Evolutionary conservation across 2,888 invertebrate species (phyloP), one percentile per base, ranked within the genome.

Genomic region (Noctuana brunneofusca): DNA sequence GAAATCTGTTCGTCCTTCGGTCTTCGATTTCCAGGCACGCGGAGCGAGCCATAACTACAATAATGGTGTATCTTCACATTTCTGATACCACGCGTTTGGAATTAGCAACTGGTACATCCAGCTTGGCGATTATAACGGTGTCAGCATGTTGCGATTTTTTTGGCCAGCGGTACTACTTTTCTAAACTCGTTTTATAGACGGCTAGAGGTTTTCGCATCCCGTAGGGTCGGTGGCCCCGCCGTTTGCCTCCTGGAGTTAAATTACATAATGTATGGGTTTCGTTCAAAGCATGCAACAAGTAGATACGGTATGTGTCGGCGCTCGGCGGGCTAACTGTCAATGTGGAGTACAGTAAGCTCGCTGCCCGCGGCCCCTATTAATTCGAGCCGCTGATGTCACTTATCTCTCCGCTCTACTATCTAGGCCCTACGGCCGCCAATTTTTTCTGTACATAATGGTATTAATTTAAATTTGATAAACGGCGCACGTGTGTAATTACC

Each of bases 121-220:
- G 87, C 88, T 87, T 89, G 92, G 91, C 92, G 89, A 89, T 87
- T 89, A 89, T 92, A 92, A 92, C 92, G 92, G 92, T 92, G 92
- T 90, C 92, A 91, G 89, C 92, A 91, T 92, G 91, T 92, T 90
- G 92, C 90, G 90, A 92, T 92, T 92, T 92, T 92, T 91, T 92
- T 92, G 92, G 92, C 85, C 86, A 90, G 91, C 89, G 92, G 90
- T 89, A 89, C 92, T 90, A 89, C 92, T 90, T 92, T 89, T 89
- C 88, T 90, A 92, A 92, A 92, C 92, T 90, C 89, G 92, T 92
- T 92, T 74, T 90, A 86, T 89, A 89, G 89, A 89, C 89, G 86
- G 86, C 89, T 91, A 90, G 91, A 89, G 87, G 89, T 88, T 89
- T 90, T 89, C 88, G 90, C 87, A 87, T 88, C 91, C 91, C 89